Conservation (phyloP, 2,797 vertebrate species). For the Carcharodon carcharias region DNA sequence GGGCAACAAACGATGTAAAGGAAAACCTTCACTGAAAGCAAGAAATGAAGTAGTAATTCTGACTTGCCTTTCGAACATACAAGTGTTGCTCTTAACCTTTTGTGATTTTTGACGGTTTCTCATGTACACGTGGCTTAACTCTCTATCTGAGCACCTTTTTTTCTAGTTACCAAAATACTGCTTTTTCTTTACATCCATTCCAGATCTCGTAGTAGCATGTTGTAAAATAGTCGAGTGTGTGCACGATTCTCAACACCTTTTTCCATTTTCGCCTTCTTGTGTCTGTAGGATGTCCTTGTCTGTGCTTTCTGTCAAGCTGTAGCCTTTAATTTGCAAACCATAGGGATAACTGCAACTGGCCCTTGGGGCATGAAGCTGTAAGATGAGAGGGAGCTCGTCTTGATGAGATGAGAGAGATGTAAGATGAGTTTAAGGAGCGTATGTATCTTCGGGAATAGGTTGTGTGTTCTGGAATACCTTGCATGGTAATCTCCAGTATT, state of each 20-base stretch:
- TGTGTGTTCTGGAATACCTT: not conserved
- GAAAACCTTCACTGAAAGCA: slow-evolving; percentile 41
- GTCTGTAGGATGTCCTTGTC: slow-evolving; percentile 65
- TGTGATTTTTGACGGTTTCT: slow-evolving; percentile 87
- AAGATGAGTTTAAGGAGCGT: not conserved
- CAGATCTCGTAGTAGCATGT: slow-evolving; percentile 83
- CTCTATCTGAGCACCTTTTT: slow-evolving; percentile 65
- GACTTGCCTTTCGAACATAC: slow-evolving; percentile 62
- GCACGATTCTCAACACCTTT: slow-evolving; percentile 66
- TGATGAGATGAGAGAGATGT: no score
- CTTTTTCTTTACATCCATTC: slow-evolving; percentile 67
- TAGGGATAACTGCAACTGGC: slow-evolving; percentile 52
- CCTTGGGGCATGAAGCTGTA: not conserved
- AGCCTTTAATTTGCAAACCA: slow-evolving; percentile 53
- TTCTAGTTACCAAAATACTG: slow-evolving; percentile 57
- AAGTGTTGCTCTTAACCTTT: slow-evolving; percentile 79
- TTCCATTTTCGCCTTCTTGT: slow-evolving; percentile 56
- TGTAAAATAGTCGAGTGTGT: slow-evolving; percentile 76
- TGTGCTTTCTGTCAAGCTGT: slow-evolving; percentile 64
- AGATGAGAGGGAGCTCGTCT: not conserved
- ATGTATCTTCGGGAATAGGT: not conserved
- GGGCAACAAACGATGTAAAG: slow-evolving; percentile 78
- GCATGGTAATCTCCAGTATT: not conserved
- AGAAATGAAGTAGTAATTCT: slow-evolving; percentile 49
- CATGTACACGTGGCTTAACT: slow-evolving; percentile 85